Base-by-base conservation (phyloP, 2,888 invertebrate genomes). In the Halictus ligatus region DNA sequence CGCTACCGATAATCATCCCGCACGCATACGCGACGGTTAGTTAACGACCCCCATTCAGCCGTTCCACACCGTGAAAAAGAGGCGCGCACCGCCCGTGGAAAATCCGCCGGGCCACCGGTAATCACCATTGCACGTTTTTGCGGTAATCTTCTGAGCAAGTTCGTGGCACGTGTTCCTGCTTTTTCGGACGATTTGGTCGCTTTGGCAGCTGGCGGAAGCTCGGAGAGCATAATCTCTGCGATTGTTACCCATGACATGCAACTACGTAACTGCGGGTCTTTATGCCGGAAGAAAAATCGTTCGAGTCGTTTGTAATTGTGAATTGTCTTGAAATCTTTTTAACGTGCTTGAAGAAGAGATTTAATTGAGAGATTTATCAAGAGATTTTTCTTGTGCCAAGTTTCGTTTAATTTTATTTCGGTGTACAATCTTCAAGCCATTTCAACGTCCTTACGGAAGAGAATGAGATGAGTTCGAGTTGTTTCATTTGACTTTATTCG, bases 121-220 rank as follows among this genome's bases (percentile, higher is more conserved):
- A 69, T 69, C 69, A 69, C 10, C 69, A 40, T 35, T 35, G 40
- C 1, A 40, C 21, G 35, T 40, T 69, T 67, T 40, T 35, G 69
- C 69, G 69, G 21, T 18, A 69, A 40, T 69, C 69, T 40, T 40
- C 40, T 21, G 21, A 40, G 21, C 40, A 35, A 40, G 10, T 40
- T 69, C 4, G 69, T 4, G 40, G 69, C 69, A 69, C 69, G 69
- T 69, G 69, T 69, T 69, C 40, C 69, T 69, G 69, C 18, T 69
- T 2, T 21, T 69, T 67, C 15, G 67, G 21, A 40, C 21, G 35
- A n/a, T n/a, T 58, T n/a, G 1, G 25, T 60, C 25, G 4, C 21
- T 60, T 60, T 25, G 13, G 13, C 60, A 60, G 13, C n/a, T 13
- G 60, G 1, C n/a, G n/a, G n/a, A 25, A 60, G 12, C 13, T 60